Evolutionary conservation across 1,140 invertebrate genomes (phyloP).

Genomic region (Eumeta japonica): DNA sequence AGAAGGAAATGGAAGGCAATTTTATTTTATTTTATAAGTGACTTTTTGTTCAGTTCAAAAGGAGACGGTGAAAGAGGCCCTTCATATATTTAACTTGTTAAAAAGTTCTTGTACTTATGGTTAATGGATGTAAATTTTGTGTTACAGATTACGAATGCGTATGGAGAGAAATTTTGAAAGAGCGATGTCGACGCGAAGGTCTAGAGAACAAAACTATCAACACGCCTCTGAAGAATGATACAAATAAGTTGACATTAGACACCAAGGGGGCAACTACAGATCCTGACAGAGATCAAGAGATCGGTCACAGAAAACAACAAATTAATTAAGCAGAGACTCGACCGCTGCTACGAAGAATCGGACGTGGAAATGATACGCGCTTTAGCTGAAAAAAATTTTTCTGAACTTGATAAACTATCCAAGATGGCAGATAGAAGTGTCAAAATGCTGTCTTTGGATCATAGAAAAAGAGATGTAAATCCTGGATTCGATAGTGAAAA

Average conservation of each 20-base stretch:
- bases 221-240: slow-evolving; percentile 11
- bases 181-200: slow-evolving; percentile 40
- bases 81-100: no score
- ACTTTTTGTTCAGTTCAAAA: no score
- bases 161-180: slow-evolving; percentile 41
- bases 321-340: slow-evolving; percentile 44
- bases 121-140: slow-evolving; percentile 2
- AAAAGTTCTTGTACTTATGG: no score
- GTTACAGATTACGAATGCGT: slow-evolving; percentile 39
- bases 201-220: slow-evolving; percentile 7
- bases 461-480: slow-evolving; percentile 31
- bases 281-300: slow-evolving; percentile 49
- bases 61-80: no score
- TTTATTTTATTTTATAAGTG: no score
- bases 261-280: slow-evolving; percentile 34
- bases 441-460: slow-evolving; percentile 40
- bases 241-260: slow-evolving; percentile 23
- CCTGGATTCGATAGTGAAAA: slow-evolving; percentile 45
- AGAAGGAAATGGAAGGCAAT: no score
- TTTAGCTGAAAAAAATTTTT: slow-evolving; percentile 49
- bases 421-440: slow-evolving; percentile 51
- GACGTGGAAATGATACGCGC: slow-evolving; percentile 38
- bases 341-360: slow-evolving; percentile 14
- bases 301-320: slow-evolving; percentile 52
- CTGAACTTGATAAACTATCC: slow-evolving; percentile 45